Evolutionary conservation across 1,140 invertebrate genomes (phyloP), one percentile per base, ranked within the genome.

Genomic region (Caligus rogercresseyi): DNA sequence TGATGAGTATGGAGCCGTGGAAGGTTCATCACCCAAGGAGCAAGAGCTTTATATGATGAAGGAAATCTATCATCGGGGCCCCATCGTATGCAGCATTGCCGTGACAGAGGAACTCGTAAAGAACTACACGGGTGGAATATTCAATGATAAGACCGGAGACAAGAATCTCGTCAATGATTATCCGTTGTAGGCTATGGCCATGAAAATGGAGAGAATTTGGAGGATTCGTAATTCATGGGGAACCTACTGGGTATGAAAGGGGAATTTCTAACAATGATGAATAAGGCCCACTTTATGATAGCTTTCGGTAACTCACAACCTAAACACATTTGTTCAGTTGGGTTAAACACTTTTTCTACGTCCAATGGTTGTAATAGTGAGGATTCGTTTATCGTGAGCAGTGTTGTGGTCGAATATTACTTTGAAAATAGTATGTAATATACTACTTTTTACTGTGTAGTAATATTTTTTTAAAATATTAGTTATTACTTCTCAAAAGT

Each of bases 191-290:
- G 78, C 3, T 79, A 78, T 65, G 78, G 78, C 0, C 67, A 65
- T 3, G 61, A 68, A 18, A 69, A 70, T 25, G 70, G 70, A 4
- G 63, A 71, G 21, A 69, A 71, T 69, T 67, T 77, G 75, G 75
- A 71, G 74, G 54, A 68, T 75, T 13, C 72, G 75, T 21, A 77
- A 77, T 66, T 78, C 77, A 52, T 81, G 79, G 79, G 78, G 78
- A 11, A 65, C 67, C 3, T 53, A 65, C 0, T 81, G 79, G 79
- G 79, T 54, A 54, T 19, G n/a, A 51, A 51, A 14, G 43, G 13
- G 13, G n/a, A 51, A 51, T 51, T 13, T 51, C 13, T 51, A 51
- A 14, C 43, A 14, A n/a, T n/a, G n/a, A n/a, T n/a, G n/a, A n/a
- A n/a, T n/a, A n/a, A n/a, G n/a, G n/a, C n/a, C n/a, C n/a, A n/a